phyloP scores from a whole-genome alignment of 1,140 invertebrate species.

The Musca domestica region DNA sequence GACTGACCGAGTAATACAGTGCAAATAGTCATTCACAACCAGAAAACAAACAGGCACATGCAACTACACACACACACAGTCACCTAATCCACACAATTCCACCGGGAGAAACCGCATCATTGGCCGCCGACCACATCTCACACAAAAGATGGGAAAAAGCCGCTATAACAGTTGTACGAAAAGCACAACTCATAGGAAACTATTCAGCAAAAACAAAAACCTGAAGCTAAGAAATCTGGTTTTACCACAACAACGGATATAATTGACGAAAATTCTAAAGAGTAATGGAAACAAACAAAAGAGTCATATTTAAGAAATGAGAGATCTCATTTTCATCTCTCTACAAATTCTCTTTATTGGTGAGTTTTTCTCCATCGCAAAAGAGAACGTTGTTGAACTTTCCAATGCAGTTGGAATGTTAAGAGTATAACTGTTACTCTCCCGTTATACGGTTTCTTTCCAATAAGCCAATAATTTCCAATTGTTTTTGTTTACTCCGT shows the following conservation, averaged over 20 bases:
- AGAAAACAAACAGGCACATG: not conserved
- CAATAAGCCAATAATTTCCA: slow-evolving; percentile 9
- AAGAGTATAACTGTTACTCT: slow-evolving; percentile 13
- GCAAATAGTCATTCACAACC: slow-evolving; percentile 32
- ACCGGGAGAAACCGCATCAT: no score
- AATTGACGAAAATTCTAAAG: no score
- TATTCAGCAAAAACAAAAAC: not conserved
- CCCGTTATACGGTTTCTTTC: slow-evolving; percentile 11
- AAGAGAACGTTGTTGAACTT: not conserved
- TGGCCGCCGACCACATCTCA: no score
- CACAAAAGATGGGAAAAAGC: no score
- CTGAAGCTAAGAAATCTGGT: no score
- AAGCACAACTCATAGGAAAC: not conserved
- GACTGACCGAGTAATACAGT: slow-evolving; percentile 54
- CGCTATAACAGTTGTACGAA: no score
- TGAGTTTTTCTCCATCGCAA: not conserved
- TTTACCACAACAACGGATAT: no score
- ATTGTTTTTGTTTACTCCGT: no score
- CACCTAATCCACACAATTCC: no score
- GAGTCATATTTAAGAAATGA: no score
- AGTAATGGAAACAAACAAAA: no score
- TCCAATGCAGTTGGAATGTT: not conserved
- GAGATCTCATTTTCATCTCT: no score
- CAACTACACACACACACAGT: not conserved
- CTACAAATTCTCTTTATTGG: not conserved